phyloP scores from a whole-genome alignment of 2,113 vertebrate species.

The Aspidoscelis tigris region DNA sequence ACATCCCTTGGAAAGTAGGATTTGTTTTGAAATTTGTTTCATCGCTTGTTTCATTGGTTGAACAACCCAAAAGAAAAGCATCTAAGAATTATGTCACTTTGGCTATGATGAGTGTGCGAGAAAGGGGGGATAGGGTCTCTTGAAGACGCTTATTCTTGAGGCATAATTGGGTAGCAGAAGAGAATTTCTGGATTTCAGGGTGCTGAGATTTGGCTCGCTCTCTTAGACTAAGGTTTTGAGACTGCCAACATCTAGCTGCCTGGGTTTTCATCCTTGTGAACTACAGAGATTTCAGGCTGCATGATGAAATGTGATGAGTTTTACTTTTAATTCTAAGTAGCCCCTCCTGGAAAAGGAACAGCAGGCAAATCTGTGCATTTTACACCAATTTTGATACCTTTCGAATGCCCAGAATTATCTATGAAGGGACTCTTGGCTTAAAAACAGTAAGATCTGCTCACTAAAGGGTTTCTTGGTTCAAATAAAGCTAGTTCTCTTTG shows the following conservation, averaged over 20 bases:
- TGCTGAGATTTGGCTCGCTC: constrained; percentile 6
- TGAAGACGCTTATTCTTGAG: constrained; percentile 39
- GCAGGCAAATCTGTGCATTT: background rate
- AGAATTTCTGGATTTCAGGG: constrained; percentile 3
- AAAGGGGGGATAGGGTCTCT: constrained; percentile 12
- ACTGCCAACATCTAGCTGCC: constrained; percentile 15
- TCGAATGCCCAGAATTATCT: background rate
- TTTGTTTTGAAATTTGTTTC: constrained; percentile 66
- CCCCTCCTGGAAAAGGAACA: background rate
- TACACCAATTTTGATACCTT: background rate
- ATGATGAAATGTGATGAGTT: background rate
- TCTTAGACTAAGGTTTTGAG: background rate
- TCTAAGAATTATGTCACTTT: constrained; percentile 59
- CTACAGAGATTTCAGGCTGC: constrained; percentile 8
- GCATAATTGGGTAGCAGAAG: constrained; percentile 26
- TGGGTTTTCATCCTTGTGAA: background rate
- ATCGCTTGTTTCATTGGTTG: constrained; percentile 31
- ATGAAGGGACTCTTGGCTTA: background rate
- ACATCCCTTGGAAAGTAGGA: constrained; percentile 58
- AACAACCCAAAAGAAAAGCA: constrained; percentile 70
- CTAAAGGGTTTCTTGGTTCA: background rate
- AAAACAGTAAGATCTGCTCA: background rate
- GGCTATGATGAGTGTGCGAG: constrained; percentile 55
- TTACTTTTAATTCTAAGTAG: constrained; percentile 8
- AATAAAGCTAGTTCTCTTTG: too few species aligned